Base-by-base conservation (phyloP, 2,113 vertebrate genomes). In the Lagopus muta region DNA sequence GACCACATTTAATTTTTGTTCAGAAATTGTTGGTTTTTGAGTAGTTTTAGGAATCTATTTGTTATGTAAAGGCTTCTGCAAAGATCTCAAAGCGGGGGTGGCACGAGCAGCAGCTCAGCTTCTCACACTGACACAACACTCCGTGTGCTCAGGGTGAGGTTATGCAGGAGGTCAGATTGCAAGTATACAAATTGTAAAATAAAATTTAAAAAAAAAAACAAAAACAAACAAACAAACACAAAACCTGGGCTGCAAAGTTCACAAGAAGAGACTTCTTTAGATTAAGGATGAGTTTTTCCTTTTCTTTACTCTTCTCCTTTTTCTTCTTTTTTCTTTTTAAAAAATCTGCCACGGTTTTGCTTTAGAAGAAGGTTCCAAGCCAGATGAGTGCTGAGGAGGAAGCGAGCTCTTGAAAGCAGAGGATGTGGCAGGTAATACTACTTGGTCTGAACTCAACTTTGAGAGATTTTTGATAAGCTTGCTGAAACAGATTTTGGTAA, bases 21-120 rank as follows among this genome's bases (percentile, higher is more conserved):
- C 86, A 75, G 72, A 81, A 83, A 72, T 80, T 40, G 73, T 54
- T 80, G 45, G 73, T 42, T 94, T 91, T 86, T n/a, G 88, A 88
- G 72, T 27, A 50, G 54, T 62, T 91, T 91, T 69, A 75, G 69
- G 55, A 52, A 88, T 36, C 69, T 61, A 76, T 79, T 64, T 80
- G 43, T 72, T 60, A 52, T 72, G 1, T 70, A 16, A 38, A 85
- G 54, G 78, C 7, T 6, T 4, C 64, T 67, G 55, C n/a, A 19
- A 77, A 72, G 80, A 36, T 28, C 66, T 57, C 38, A 77, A 60
- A 65, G 70, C 0, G 18, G 0, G 65, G 8, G 82, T 2, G 17
- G 54, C 34, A 73, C 0, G 12, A 12, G 85, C 82, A 36, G 75
- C 32, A 76, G 27, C 0, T 4, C 58, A 20, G 22, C 50, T 52